Conservation (phyloP, 2,113 vertebrate genomes). For the Spermophilus dauricus region DNA sequence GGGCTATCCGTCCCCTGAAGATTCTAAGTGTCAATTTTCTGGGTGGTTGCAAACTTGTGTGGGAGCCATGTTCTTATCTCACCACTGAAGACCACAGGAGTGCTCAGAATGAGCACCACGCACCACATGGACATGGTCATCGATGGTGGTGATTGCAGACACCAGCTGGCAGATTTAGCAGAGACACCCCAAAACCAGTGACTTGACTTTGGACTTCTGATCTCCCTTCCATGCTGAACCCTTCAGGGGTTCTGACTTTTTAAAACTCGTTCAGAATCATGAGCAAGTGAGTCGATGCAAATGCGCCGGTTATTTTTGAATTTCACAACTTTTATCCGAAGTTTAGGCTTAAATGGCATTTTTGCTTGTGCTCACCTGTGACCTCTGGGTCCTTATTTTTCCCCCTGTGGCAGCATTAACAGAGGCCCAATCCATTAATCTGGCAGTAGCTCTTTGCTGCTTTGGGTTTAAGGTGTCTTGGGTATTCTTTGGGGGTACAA, state of each 20-base stretch:
- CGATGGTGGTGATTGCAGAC: background rate
- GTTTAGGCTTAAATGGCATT: background rate
- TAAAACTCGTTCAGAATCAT: constrained; percentile 1
- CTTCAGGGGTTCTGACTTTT: constrained; percentile 36
- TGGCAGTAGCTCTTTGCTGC: background rate
- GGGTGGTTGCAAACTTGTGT: background rate
- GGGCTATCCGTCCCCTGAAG: background rate
- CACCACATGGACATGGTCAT: background rate
- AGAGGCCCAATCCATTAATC: background rate
- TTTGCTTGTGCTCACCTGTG: background rate
- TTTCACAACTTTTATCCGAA: background rate
- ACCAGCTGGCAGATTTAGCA: background rate
- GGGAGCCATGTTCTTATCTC: background rate
- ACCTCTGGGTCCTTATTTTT: background rate
- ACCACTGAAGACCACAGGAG: background rate
- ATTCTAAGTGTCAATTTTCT: background rate
- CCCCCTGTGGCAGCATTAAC: background rate
- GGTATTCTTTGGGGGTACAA: background rate
- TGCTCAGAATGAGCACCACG: background rate
- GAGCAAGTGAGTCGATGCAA: background rate
- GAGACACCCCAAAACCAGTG: background rate
- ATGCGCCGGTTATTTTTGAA: background rate
- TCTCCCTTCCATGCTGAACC: background rate
- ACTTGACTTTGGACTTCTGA: constrained; percentile 10
- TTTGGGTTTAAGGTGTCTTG: background rate